Evolutionary conservation across 1,140 invertebrate species (phyloP), one percentile per base, ranked within the genome.

Genomic region (Mercenaria mercenaria): DNA sequence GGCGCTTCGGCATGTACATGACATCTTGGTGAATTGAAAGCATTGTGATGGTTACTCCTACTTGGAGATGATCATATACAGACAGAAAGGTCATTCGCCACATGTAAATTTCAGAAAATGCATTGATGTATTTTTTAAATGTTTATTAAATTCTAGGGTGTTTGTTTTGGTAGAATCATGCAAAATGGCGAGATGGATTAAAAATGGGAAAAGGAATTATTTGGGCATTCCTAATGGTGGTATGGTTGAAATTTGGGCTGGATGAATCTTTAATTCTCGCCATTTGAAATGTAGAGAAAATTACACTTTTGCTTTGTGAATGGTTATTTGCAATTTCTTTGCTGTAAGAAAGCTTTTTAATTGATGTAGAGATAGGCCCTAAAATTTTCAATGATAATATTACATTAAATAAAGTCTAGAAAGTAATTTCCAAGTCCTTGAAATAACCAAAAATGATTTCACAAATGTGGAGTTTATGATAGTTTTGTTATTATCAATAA

Each of bases 141-240:
- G 47, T 79, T 79, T 79, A 56, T 56, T 56, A 79, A 56, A 72
- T 72, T 79, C 34, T 79, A 79, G 76, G 76, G 76, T 79, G 76
- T 79, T 56, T 79, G 47, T 72, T 32, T 56, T 79, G 13, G 76
- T 79, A 79, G 76, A 50, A 34, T 37, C 47, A 56, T 79, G 76
- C 76, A 50, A 79, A 77, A 79, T 79, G 76, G 76, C 76, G 76
- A 79, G 76, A 79, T 79, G 4, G 26, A 18, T 32, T 26, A 34
- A 34, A 59, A 79, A 26, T 56, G 3, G 0, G 29, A 29, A 26
- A 76, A 13, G 10, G 39, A 29, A 13, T 79, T 3, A 59, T 50
- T 6, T 50, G 43, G 50, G 64, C 41, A 41, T 72, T 72, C 11
- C 6, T 2, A 72, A 3, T 43, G 26, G 43, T 47, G 43, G 15